A percentile compares a stretch with the other conserved stretches of the same genome.
Evolutionary conservation across 2,888 invertebrate genomes (phyloP).

Genomic region (Crioceris asparagi): DNA sequence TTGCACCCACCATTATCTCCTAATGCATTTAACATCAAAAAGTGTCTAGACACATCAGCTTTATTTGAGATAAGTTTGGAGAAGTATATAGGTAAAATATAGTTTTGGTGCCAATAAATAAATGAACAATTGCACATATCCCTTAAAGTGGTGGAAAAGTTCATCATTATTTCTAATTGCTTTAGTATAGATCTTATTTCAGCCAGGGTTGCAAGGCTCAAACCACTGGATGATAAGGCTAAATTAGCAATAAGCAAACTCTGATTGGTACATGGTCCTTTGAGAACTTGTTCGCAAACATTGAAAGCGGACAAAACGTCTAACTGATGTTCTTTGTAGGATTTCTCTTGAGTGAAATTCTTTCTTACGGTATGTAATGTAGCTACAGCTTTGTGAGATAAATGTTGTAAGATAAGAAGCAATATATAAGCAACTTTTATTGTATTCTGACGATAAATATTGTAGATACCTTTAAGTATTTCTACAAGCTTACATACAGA

Average conservation of each 20-base stretch:
- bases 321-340: constrained; percentile 53
- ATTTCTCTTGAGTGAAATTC: constrained; percentile 49
- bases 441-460: constrained; percentile 56
- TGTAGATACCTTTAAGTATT: constrained; percentile 65
- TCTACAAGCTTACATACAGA: constrained; percentile 73
- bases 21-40: constrained; percentile 33
- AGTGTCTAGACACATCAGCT: constrained; percentile 52
- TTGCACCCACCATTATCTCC: constrained; percentile 25
- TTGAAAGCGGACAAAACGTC: constrained; percentile 66
- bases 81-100: constrained; percentile 61
- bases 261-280: constrained; percentile 39
- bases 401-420: constrained; percentile 68
- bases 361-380: constrained; percentile 56
- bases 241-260: constrained; percentile 34
- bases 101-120: constrained; percentile 70
- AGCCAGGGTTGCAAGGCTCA: constrained; percentile 51
- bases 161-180: constrained; percentile 53
- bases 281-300: constrained; percentile 57
- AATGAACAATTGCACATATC: constrained; percentile 63
- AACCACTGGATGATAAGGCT: constrained; percentile 43
- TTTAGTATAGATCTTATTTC: constrained; percentile 51
- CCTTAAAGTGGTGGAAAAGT: constrained; percentile 47
- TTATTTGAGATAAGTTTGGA: constrained; percentile 59
- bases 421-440: constrained; percentile 61
- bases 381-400: constrained; percentile 62